Evolutionary conservation across 1,140 invertebrate species (phyloP), one percentile per base, ranked within the genome.

Genomic region (Drosophila bocqueti): DNA sequence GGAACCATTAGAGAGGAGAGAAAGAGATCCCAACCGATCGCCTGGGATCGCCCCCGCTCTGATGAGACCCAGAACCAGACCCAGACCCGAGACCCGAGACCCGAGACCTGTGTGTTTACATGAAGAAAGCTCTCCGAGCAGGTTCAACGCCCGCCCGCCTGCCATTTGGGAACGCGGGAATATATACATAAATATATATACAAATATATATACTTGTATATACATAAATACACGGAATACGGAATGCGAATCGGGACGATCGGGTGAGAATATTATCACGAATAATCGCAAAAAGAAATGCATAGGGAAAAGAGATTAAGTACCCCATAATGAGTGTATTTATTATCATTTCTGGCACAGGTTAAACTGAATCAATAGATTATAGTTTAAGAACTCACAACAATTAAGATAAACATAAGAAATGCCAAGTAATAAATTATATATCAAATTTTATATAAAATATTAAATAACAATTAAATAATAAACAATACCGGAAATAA

Each of bases 1-100:
- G 69, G 46, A 60, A 36, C 34, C 63, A 34, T 73, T 73, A 73
- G 71, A 73, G 67, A 18, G n/a, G 54, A 11, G n/a, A 10, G n/a
- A 11, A 66, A 8, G 24, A 47, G 13, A 16, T 18, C 36, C 36
- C 1, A 10, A 18, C 10, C n/a, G n/a, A 5, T 43, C n/a, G 42
- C n/a, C 2, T 1, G 21, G 13, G 18, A 59, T 40, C 36, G 34
- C 31, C 29, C 59, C 18, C 38, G 58, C 24, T 40, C 29, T 26
- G 43, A 10, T 6, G 43, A 45, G n/a, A 21, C 43, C 42, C 31
- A 11, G 10, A 34, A 10, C 34, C 8, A 16, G 38, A 7, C 38
- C 16, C 6, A 18, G 16, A 43, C 16, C 40, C n/a, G 29, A 18
- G 42, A 43, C n/a, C 6, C n/a, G 4, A 45, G 42, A 45, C 16